Evolutionary conservation across 1,140 invertebrate species (phyloP), one percentile per base, ranked within the genome.

Genomic region (Sarcophaga peregrina): DNA sequence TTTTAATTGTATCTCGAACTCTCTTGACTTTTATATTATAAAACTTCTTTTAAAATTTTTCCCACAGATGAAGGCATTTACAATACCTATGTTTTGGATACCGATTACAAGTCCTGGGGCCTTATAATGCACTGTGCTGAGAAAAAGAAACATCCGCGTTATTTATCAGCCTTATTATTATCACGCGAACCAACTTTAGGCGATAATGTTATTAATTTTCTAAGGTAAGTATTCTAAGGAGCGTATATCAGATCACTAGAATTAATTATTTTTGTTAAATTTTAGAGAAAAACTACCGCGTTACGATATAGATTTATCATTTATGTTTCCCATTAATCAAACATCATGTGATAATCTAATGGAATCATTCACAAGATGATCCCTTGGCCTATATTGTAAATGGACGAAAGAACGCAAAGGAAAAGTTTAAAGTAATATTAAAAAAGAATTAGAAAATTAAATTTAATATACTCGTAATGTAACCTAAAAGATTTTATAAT

Each of bases 71-170:
- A 96, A 91, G 96, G 95, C n/a, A 92, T 96, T 82, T 97, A 97
- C 90, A 96, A 97, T 85, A 97, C 96, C 0, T 96, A 96, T 86
- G 94, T 97, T 0, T 86, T 97, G 85, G 96, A 97, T 87, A 95
- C 95, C 0, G 96, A 96, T 88, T 96, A 96, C 87, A 93, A 93
- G 80, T 94, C 93, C 3, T 97, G 96, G 96, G 93, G 95, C 1
- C 91, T 97, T 50, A 91, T 97, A 11, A 93, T 97, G 86, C 96
- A 97, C 87, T 97, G 96, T 85, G 96, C 96, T 5, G 96, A 96
- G 87, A 96, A 96, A 90, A 93, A 93, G 46, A 95, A 95, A 86
- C 94, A 93, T 82, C 93, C 95, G 0, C 92, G 96, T 73, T 97
- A 96, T 87, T 90, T 97, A 8, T 96, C 95, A 45, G 95, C 95